phyloP scores from a whole-genome alignment of 2,113 vertebrate genomes.

The Capricornis sumatraensis region DNA sequence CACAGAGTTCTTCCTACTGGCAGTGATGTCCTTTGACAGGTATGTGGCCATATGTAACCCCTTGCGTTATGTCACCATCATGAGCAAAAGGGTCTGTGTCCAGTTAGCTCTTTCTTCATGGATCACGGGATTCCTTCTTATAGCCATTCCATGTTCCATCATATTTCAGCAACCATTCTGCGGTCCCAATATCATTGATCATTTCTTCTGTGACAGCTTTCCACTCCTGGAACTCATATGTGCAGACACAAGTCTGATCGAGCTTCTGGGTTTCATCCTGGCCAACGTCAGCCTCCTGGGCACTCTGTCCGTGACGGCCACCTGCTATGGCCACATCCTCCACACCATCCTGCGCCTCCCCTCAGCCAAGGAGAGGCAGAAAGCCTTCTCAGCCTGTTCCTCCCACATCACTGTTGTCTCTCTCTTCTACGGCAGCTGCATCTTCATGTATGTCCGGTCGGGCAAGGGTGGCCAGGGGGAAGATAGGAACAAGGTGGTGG shows the following conservation, averaged over 20 bases:
- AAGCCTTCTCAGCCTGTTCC: constrained; percentile 72
- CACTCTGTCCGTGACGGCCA: constrained; percentile 52
- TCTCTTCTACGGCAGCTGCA: constrained; percentile 70
- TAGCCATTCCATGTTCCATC: no score
- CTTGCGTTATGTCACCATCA: constrained; percentile 59
- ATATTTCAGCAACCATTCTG: constrained; percentile 65
- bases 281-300: constrained; percentile 48
- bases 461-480: constrained; percentile 33
- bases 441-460: constrained; percentile 72
- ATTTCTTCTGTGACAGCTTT: constrained; percentile 72
- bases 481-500: constrained; percentile 65
- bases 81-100: constrained; percentile 64
- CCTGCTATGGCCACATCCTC: constrained; percentile 66
- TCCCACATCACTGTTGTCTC: constrained; percentile 70
- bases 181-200: constrained; percentile 58
- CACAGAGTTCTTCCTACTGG: constrained; percentile 66
- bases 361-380: constrained; percentile 52
- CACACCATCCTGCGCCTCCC: constrained; percentile 56
- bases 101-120: constrained; percentile 58
- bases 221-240: constrained; percentile 55
- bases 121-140: no score
- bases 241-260: constrained; percentile 33
- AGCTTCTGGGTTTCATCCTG: constrained; percentile 14
- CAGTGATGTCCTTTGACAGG: constrained; percentile 74
- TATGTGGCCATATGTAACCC: constrained; percentile 73